Evolutionary conservation across 1,140 invertebrate species (phyloP).

Genomic region (Scaptomyza hsui): DNA sequence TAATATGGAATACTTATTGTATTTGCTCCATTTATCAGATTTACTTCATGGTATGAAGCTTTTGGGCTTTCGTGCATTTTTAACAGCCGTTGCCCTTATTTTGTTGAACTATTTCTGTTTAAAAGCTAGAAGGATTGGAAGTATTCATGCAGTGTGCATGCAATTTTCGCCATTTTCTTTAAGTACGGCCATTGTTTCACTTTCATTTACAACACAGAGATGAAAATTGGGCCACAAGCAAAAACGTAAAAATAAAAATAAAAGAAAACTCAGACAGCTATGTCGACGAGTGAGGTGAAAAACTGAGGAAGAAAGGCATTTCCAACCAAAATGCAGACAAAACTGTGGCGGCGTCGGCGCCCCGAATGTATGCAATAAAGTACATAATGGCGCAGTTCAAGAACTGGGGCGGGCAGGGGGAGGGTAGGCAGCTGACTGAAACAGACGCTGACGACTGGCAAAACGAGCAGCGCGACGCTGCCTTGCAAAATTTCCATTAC

Average conservation of each 20-base stretch:
- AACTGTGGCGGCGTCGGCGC: slow-evolving; percentile 42
- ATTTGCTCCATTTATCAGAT: no score
- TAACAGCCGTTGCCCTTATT: slow-evolving; percentile 16
- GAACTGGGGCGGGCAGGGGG: slow-evolving; percentile 48
- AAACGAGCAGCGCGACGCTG: slow-evolving; percentile 47
- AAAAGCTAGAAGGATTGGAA: slow-evolving; percentile 11
- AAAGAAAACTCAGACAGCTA: slow-evolving; percentile 50
- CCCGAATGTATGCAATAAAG: slow-evolving; percentile 81
- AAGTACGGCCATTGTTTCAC: slow-evolving; percentile 79
- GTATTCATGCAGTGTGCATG: slow-evolving; percentile 64
- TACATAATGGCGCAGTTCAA: slow-evolving; percentile 80
- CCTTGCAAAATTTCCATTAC: slow-evolving; percentile 66
- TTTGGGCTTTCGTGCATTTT: neutral
- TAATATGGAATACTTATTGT: no score
- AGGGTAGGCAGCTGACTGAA: slow-evolving; percentile 17
- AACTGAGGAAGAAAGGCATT: slow-evolving; percentile 66
- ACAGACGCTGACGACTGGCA: slow-evolving; percentile 30
- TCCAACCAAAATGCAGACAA: slow-evolving; percentile 51
- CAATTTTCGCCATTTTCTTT: slow-evolving; percentile 81
- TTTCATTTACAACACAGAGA: slow-evolving; percentile 68
- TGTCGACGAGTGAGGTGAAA: slow-evolving; percentile 39
- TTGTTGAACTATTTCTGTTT: slow-evolving; percentile 37
- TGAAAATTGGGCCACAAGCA: slow-evolving; percentile 73
- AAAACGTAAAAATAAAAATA: neutral
- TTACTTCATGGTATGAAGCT: neutral